Evolutionary conservation across 2,888 invertebrate species (phyloP), one percentile per base, ranked within the genome.

Genomic region (Lottia gigantea): DNA sequence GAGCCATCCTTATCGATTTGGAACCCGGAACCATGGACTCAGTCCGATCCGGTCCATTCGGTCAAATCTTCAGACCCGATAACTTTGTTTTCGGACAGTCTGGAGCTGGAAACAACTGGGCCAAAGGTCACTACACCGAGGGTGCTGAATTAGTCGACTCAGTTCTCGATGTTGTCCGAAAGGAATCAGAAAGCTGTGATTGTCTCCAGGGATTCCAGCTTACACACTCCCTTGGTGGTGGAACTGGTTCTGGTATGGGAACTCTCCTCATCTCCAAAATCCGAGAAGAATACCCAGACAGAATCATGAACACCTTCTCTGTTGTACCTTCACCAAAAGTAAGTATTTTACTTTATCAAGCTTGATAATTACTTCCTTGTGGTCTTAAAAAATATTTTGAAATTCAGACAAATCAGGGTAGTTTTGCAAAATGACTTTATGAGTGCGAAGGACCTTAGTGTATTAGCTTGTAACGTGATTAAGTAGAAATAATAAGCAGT

Each of bases 1-100:
- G 55, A 55, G 55, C 55, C 55, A 55, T 55, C 55, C 55, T 55
- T 23, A 55, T 55, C 55, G 55, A 55, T 55, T 55, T 55, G 55
- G 55, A 55, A 55, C 55, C 55, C 55, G 55, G 55, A 23, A 55
- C 55, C 19, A 55, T 55, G 55, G 55, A 55, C 55, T 55, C 55
- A 23, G 55, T 55, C 55, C 55, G 55, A 55, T 55, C 55, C 55
- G 55, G 55, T 55, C 55, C 55, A 55, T 55, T 55, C 19, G 55
- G 55, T 55, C 55, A 55, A 55, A 19, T 55, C 23, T 55, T 55
- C 55, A 19, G 55, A 12, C 55, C 55, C 11, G 55, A 55, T 55
- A 55, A 55, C 55, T 55, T 55, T 14, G 55, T 55, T 23, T 55
- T 55, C 55, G 55, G 55, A 55, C 55, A 55, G 23, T 55, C 55